phyloP scores from a whole-genome alignment of 2,113 vertebrate genomes.

The Deroptyus accipitrinus region DNA sequence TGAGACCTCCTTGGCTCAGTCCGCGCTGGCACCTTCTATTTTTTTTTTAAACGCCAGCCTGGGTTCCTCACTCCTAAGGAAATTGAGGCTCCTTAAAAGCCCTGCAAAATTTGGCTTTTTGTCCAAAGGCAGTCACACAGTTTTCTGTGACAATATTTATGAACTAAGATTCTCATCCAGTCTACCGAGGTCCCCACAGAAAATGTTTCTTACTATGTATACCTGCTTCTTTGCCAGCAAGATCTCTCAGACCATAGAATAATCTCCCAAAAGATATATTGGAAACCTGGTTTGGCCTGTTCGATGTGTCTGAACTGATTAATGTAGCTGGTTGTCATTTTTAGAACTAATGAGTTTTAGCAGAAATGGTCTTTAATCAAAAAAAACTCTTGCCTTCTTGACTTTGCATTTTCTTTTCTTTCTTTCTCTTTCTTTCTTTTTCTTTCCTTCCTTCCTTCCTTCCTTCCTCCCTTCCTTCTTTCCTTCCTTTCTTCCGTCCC shows the following conservation, averaged over 20 bases:
- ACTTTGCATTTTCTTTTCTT: not conserved
- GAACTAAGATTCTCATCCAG: not conserved
- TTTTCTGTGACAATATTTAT: conserved; percentile 8
- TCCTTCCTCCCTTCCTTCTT: too few relatives aligned
- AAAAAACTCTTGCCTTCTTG: not conserved
- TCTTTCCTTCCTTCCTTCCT: too few relatives aligned
- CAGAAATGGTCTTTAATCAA: not conserved
- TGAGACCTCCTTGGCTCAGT: not conserved
- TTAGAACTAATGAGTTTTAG: conserved; percentile 16
- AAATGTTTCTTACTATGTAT: not conserved
- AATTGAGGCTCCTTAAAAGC: not conserved
- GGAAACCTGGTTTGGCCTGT: not conserved
- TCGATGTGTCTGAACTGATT: not conserved
- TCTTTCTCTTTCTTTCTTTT: too few relatives aligned
- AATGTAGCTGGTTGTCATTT: not conserved
- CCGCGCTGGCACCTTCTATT: not conserved
- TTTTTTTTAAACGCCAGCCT: not conserved
- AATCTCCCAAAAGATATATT: not conserved
- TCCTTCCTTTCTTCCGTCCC: too few relatives aligned
- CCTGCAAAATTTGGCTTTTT: not conserved
- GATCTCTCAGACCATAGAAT: not conserved
- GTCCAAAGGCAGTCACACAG: not conserved
- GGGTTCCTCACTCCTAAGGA: not conserved
- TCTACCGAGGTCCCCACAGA: not conserved
- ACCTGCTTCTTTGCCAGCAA: not conserved